A percentile compares a stretch with the other conserved stretches of the same genome.
Evolutionary conservation across 2,113 vertebrate species (phyloP).

Genomic region (Chelonoidis abingdonii): DNA sequence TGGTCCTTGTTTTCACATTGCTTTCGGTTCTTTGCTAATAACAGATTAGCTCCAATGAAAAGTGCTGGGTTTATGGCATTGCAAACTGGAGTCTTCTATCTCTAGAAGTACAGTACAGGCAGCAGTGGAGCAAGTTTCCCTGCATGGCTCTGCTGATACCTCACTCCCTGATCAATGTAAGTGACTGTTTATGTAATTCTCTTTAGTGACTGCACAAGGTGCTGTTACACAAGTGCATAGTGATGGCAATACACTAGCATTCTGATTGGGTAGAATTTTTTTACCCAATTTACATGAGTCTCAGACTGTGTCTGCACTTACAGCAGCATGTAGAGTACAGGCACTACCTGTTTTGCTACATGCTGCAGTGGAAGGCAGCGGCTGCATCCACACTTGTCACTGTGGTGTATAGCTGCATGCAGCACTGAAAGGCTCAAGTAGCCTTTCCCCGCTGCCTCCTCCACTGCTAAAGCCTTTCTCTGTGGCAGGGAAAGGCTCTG

Average conservation of each 20-base stretch:
- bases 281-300: not conserved
- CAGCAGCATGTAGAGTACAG: not conserved
- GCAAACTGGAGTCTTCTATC: not conserved
- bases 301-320: not conserved
- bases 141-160: not conserved
- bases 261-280: conserved; percentile 5
- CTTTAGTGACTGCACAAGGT: not conserved
- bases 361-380: not conserved
- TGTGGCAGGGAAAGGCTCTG: not conserved
- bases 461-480: not conserved
- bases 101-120: not conserved
- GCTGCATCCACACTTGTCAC: no score
- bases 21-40: not conserved
- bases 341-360: not conserved
- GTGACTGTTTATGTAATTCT: not conserved
- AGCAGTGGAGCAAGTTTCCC: not conserved
- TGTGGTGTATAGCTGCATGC: not conserved
- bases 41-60: not conserved
- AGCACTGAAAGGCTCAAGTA: not conserved
- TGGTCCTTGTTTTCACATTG: not conserved
- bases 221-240: not conserved
- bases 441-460: not conserved
- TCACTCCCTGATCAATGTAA: not conserved
- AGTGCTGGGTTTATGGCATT: not conserved
- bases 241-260: conserved; percentile 17